Conservation (phyloP, 2,888 invertebrate genomes). For the Dorcus hopei region DNA sequence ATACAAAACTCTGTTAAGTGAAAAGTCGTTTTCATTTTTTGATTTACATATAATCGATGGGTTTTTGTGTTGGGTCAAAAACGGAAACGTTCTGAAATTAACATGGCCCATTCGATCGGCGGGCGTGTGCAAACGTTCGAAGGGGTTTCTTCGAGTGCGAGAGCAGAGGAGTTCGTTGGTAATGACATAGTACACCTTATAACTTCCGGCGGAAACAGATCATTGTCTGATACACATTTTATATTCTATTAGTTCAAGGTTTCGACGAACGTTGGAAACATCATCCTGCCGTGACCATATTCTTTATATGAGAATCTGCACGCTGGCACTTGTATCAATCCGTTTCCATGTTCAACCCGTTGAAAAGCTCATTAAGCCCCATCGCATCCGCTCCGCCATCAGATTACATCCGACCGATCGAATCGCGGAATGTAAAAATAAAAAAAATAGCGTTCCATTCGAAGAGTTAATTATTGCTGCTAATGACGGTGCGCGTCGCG, state of each 20-base stretch:
- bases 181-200: conserved; percentile 42
- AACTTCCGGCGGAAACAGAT: conserved; percentile 45
- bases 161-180: conserved; percentile 37
- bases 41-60: no score
- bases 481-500: no score
- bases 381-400: no score
- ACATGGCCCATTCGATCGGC: no score
- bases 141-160: not conserved
- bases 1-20: no score
- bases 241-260: conserved; percentile 14
- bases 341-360: not conserved
- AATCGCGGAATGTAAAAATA: no score
- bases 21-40: no score
- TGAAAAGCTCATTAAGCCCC: not conserved
- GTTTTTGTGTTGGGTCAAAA: no score
- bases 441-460: no score
- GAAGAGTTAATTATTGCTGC: no score
- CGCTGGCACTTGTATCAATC: not conserved
- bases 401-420: no score
- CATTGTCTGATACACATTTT: conserved; percentile 37
- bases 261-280: not conserved
- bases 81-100: no score
- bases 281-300: not conserved
- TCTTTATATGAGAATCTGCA: not conserved
- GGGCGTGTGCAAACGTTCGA: not conserved